Evolutionary conservation across 2,113 vertebrate genomes (phyloP).

Genomic region (Emydocephalus ijimae): DNA sequence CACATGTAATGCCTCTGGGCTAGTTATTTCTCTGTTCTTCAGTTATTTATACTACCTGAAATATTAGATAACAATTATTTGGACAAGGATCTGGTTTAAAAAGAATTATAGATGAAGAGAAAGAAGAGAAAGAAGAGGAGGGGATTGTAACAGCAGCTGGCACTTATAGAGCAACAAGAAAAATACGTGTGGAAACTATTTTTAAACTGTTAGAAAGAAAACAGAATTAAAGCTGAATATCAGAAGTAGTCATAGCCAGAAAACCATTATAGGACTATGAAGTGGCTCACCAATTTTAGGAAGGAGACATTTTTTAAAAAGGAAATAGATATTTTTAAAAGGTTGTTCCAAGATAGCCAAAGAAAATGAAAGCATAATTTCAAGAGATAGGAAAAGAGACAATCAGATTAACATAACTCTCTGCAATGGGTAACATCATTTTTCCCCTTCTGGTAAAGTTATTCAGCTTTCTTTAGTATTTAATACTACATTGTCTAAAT

Average conservation of each 20-base stretch:
- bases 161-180: neutral
- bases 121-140: neutral
- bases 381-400: constrained; percentile 26
- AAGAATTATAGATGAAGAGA: neutral
- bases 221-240: constrained; percentile 30
- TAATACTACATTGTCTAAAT: neutral
- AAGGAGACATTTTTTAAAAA: neutral
- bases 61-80: neutral
- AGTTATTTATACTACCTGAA: neutral
- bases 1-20: neutral
- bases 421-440: neutral
- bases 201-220: constrained; percentile 29
- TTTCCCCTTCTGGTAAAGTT: neutral
- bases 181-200: neutral
- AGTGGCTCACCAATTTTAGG: neutral
- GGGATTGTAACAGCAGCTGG: neutral
- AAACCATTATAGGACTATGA: constrained; percentile 29
- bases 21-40: neutral
- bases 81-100: neutral
- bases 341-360: neutral
- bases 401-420: neutral
- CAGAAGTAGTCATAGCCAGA: constrained; percentile 3
- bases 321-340: constrained; percentile 17
- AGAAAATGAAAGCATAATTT: constrained; percentile 22
- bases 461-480: neutral